phyloP scores from a whole-genome alignment of 1,140 invertebrate species.

The Drosophila watanabei region DNA sequence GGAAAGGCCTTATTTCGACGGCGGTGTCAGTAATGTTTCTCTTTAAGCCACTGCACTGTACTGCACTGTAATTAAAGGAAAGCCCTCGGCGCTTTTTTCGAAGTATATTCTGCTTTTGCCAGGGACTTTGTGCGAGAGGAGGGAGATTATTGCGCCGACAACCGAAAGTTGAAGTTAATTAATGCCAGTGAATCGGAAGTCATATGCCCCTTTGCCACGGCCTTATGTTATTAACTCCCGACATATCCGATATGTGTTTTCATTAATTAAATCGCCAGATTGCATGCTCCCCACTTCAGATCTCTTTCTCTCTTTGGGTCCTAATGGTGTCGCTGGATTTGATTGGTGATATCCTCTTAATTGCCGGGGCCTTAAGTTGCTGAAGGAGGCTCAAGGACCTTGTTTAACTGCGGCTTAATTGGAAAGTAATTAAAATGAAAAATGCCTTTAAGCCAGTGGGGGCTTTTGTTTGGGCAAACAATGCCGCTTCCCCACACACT shows the following conservation, averaged over 20 bases:
- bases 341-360: slow-evolving; percentile 24
- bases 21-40: slow-evolving; percentile 29
- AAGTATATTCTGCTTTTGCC: slow-evolving; percentile 14
- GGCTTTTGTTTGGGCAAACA: slow-evolving; percentile 44
- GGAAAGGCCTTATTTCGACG: slow-evolving; percentile 36
- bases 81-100: slow-evolving; percentile 25
- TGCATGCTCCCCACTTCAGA: slow-evolving; percentile 24
- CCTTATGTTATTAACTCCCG: slow-evolving; percentile 13
- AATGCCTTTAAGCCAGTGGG: slow-evolving; percentile 48
- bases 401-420: slow-evolving; percentile 73
- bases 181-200: slow-evolving; percentile 30
- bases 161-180: slow-evolving; percentile 38
- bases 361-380: slow-evolving; percentile 9
- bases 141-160: slow-evolving; percentile 23
- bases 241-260: slow-evolving; percentile 14
- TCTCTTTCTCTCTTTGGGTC: not conserved
- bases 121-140: not conserved
- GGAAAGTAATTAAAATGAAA: slow-evolving; percentile 79
- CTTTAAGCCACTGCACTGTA: slow-evolving; percentile 31
- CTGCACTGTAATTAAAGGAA: slow-evolving; percentile 36
- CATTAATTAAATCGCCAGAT: slow-evolving; percentile 47
- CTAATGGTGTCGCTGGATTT: slow-evolving; percentile 28
- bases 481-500: not conserved
- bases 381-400: slow-evolving; percentile 21
- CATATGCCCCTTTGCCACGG: slow-evolving; percentile 2